These are phyloP conservation scores for Rhynchopsitta pachyrhyncha DNA, from an alignment of 2,113 vertebrate species.

Conservation along the genomic window DNA sequence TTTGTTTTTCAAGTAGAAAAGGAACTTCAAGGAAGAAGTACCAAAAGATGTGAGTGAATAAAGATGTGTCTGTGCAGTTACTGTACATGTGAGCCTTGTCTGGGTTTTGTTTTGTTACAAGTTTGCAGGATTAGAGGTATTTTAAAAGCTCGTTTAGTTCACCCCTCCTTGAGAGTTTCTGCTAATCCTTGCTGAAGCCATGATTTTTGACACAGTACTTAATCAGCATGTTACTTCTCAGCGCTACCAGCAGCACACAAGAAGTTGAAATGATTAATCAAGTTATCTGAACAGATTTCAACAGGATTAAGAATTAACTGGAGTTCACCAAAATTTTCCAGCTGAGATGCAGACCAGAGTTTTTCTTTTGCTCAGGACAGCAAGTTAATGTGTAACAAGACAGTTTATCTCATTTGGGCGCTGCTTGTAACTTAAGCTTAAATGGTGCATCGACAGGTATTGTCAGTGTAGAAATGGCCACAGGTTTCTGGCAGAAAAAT, in stretches of 20 bases:
- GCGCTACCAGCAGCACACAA: neutral
- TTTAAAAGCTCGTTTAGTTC: neutral
- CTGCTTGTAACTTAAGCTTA: neutral
- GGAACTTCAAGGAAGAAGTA: neutral
- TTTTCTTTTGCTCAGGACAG: constrained; percentile 7
- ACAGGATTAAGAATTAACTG: constrained; percentile 54
- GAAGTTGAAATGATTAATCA: constrained; percentile 47
- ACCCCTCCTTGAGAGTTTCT: neutral
- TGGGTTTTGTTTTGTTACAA: neutral
- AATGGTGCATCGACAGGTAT: neutral
- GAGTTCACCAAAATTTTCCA: constrained; percentile 8
- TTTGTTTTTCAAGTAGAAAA: neutral
- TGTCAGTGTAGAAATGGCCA: neutral
- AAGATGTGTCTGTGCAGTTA: neutral
- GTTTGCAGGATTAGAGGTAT: neutral
- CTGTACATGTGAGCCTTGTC: fast-evolving
- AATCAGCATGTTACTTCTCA: neutral
- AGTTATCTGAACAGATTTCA: constrained; percentile 45
- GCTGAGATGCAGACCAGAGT: neutral
- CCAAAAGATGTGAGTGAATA: neutral
- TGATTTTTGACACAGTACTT: constrained; percentile 9
- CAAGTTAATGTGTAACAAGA: constrained; percentile 35
- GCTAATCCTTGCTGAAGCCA: constrained; percentile 5
- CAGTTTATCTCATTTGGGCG: neutral
- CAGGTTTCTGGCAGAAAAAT: neutral